phyloP scores from a whole-genome alignment of 1,140 invertebrate genomes.

The Monomorium pharaonis region DNA sequence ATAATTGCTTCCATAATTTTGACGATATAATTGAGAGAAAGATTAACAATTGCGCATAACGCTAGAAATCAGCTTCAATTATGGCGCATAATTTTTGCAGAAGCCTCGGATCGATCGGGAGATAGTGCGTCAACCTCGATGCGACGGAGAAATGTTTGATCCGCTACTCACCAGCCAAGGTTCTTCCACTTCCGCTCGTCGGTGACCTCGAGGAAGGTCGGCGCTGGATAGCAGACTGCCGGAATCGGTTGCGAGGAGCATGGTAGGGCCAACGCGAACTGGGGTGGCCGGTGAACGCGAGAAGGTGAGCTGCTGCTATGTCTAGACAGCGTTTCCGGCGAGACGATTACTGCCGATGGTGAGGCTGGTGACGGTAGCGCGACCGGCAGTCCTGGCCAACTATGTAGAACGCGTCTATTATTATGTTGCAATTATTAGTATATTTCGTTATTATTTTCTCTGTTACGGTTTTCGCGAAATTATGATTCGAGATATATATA shows the following conservation, averaged over 20 bases:
- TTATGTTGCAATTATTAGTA: neutral
- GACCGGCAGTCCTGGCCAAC: constrained; percentile 83
- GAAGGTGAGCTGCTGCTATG: constrained; percentile 85
- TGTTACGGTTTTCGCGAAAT: neutral
- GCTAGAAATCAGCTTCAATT: neutral
- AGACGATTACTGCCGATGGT: constrained; percentile 90
- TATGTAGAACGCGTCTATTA: constrained; percentile 61
- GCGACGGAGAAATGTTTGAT: constrained; percentile 2
- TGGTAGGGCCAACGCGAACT: constrained; percentile 81
- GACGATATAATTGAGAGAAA: neutral
- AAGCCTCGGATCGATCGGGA: neutral
- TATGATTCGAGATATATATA: too few species aligned
- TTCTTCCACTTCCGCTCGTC: constrained; percentile 81
- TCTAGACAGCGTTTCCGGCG: constrained; percentile 89
- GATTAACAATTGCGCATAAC: neutral
- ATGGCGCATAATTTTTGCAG: neutral
- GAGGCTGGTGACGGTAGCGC: constrained; percentile 89
- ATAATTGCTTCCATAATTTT: neutral
- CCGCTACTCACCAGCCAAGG: constrained; percentile 80
- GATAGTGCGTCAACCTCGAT: constrained; percentile 21
- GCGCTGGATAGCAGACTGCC: constrained; percentile 81
- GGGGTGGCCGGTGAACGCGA: constrained; percentile 76
- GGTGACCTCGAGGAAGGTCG: constrained; percentile 81
- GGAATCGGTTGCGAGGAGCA: constrained; percentile 81
- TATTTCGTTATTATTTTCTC: neutral